Evolutionary conservation across 2,888 invertebrate genomes (phyloP).

Genomic region (Nemotelus nigrinus): DNA sequence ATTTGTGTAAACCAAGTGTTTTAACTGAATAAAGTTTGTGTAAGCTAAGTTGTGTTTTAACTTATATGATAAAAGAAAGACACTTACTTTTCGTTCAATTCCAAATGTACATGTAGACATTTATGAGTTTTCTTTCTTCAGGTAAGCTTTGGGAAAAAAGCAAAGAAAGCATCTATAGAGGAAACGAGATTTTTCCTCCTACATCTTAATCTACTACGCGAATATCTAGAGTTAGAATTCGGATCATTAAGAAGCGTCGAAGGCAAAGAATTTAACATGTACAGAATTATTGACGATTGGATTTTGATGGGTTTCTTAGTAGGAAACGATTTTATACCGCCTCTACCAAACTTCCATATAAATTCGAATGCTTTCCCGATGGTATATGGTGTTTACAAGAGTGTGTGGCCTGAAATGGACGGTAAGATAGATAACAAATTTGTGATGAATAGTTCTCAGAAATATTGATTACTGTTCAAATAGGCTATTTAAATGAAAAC

Average conservation of each 20-base stretch:
- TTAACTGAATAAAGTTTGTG: no score
- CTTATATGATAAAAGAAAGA: no score
- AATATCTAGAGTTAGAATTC: constrained; percentile 94
- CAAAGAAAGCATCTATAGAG: constrained; percentile 79
- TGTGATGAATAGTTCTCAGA: constrained; percentile 13
- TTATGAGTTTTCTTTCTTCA: constrained; percentile 57
- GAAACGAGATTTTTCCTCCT: constrained; percentile 93
- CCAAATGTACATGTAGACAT: no score
- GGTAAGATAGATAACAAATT: constrained; percentile 68
- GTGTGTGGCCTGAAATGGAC: constrained; percentile 83
- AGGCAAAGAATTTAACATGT: constrained; percentile 79
- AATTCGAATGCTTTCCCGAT: constrained; percentile 87
- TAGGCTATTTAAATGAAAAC: constrained; percentile 92
- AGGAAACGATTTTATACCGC: constrained; percentile 98
- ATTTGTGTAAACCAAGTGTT: no score
- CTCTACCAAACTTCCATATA: constrained; percentile 95
- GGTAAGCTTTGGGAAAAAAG: constrained; percentile 80
- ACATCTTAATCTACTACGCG: constrained; percentile 90
- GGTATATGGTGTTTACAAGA: constrained; percentile 88
- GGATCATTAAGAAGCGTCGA: constrained; percentile 70
- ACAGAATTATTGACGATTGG: constrained; percentile 97
- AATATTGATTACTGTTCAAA: constrained; percentile 51
- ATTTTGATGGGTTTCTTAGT: constrained; percentile 96
- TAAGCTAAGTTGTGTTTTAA: no score
- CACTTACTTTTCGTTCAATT: no score